A percentile compares a stretch with the other conserved stretches of the same genome.
Conservation (phyloP, 2,888 invertebrate genomes). For the Eupithecia pulchellata region DNA sequence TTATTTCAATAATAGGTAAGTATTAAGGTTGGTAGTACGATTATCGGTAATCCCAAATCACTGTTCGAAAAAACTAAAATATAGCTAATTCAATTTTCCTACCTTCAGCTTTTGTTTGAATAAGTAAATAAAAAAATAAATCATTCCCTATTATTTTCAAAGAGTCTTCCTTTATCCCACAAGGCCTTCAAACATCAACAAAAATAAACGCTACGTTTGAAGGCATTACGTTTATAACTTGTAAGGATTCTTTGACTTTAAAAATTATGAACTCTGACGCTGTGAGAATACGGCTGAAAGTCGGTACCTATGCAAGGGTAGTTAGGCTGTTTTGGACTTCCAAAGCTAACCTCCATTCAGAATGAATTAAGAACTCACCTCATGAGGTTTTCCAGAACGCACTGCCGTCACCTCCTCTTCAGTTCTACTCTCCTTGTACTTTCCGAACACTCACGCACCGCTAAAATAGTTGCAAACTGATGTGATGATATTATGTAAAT, state of each 20-base stretch:
- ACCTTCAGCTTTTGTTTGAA: not conserved
- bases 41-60: not conserved
- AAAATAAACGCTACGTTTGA: constrained; percentile 23
- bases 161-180: not conserved
- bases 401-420: constrained; percentile 22
- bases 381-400: constrained; percentile 28
- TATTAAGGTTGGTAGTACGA: not conserved
- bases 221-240: constrained; percentile 17
- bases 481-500: not conserved
- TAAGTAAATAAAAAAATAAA: not conserved
- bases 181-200: constrained; percentile 24
- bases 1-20: not conserved
- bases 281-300: constrained; percentile 20
- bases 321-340: constrained; percentile 19
- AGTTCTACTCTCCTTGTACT: constrained; percentile 27
- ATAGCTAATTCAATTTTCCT: not conserved
- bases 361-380: constrained; percentile 45
- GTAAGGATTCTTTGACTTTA: constrained; percentile 29
- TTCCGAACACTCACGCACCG: constrained; percentile 17
- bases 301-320: not conserved
- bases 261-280: not conserved
- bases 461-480: not conserved
- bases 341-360: constrained; percentile 36
- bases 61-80: not conserved
- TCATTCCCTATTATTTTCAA: not conserved